These are phyloP conservation scores for Tonatia bakeri DNA, from an alignment of 2,113 vertebrate species.

Conservation along the genomic window DNA sequence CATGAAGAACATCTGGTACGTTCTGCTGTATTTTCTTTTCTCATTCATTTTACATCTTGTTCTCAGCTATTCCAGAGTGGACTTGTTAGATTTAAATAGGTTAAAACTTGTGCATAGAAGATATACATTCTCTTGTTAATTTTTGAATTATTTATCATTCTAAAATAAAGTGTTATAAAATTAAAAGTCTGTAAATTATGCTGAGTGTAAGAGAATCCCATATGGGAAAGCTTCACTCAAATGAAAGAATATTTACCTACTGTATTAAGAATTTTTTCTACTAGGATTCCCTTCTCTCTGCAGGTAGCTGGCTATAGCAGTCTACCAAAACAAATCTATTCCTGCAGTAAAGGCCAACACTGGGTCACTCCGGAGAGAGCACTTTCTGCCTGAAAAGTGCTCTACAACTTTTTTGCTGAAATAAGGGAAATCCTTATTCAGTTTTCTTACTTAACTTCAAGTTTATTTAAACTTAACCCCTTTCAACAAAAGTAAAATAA, in stretches of 20 bases:
- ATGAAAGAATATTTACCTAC: constrained; percentile 80
- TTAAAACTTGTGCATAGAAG: background rate
- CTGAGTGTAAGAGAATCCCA: constrained; percentile 68
- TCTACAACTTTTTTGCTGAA: constrained; percentile 66
- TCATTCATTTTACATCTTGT: constrained; percentile 47
- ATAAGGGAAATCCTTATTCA: constrained; percentile 79
- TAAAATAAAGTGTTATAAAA: constrained; percentile 58
- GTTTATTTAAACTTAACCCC: constrained; percentile 80
- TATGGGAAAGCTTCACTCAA: constrained; percentile 73
- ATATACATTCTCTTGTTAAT: background rate
- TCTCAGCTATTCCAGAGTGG: background rate
- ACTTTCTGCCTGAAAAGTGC: constrained; percentile 81
- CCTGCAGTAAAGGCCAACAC: constrained; percentile 85
- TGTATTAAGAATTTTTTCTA: constrained; percentile 81
- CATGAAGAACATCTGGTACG: constrained; percentile 56
- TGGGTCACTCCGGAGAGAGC: constrained; percentile 80
- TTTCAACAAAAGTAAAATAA: background rate
- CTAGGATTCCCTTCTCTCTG: constrained; percentile 89
- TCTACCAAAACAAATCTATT: constrained; percentile 92
- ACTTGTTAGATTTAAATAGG: background rate
- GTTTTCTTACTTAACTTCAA: constrained; percentile 75
- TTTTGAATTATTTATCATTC: background rate
- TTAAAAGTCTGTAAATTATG: constrained; percentile 64
- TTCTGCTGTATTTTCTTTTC: constrained; percentile 40
- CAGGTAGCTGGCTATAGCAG: constrained; percentile 87